A percentile compares a stretch with the other conserved stretches of the same genome.
phyloP scores from a whole-genome alignment of 2,888 invertebrate genomes.

The Eupelmus urozonus region DNA sequence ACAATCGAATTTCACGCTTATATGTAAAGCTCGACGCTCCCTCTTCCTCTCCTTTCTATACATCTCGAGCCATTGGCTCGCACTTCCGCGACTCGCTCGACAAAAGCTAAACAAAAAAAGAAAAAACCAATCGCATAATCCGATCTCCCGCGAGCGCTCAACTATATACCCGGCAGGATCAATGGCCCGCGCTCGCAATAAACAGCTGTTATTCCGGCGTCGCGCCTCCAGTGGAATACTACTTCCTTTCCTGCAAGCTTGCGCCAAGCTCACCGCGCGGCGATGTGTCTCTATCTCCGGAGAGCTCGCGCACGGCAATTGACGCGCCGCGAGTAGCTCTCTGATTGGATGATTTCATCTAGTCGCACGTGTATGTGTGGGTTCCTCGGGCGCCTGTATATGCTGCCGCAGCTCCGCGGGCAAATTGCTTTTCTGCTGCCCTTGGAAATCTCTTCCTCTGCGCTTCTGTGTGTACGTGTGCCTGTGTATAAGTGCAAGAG shows the following conservation, averaged over 20 bases:
- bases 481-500: neutral
- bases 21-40: too few species aligned
- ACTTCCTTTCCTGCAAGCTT: too few species aligned
- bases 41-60: too few species aligned
- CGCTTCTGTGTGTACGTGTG: constrained; percentile 12
- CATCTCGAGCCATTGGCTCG: too few species aligned
- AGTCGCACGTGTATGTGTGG: neutral
- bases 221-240: neutral
- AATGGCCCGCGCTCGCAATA: neutral
- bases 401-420: constrained; percentile 53
- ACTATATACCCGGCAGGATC: neutral
- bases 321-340: constrained; percentile 60
- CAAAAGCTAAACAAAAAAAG: too few species aligned
- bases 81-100: too few species aligned
- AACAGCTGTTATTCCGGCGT: constrained; percentile 4
- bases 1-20: too few species aligned
- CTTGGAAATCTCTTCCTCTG: constrained; percentile 66
- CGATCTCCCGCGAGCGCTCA: too few species aligned
- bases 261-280: too few species aligned
- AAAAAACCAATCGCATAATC: too few species aligned
- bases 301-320: constrained; percentile 62
- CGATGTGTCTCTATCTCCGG: neutral
- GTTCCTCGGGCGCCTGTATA: constrained; percentile 4
- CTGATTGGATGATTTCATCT: constrained; percentile 67
- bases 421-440: constrained; percentile 65